phyloP scores from a whole-genome alignment of 2,888 invertebrate genomes.

The Panzeria rudis region DNA sequence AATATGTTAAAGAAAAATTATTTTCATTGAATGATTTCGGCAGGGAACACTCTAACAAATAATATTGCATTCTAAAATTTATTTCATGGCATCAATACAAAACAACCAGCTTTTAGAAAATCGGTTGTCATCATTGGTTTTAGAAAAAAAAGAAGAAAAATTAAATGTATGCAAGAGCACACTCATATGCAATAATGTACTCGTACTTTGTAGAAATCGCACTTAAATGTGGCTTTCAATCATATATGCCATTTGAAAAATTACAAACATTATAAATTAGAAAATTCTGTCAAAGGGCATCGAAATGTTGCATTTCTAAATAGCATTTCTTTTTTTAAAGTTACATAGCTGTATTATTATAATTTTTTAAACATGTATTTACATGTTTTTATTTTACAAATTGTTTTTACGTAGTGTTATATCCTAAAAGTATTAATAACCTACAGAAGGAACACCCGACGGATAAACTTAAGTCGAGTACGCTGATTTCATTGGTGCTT shows the following conservation, averaged over 20 bases:
- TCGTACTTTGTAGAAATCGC: background rate
- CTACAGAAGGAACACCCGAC: no score
- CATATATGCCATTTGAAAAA: background rate
- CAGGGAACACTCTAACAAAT: background rate
- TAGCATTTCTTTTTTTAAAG: background rate
- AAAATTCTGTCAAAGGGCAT: background rate
- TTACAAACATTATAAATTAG: background rate
- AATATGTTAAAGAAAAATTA: no score
- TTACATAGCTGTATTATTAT: background rate
- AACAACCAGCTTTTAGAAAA: background rate
- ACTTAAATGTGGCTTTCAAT: background rate
- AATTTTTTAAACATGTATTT: no score
- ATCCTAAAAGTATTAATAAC: no score
- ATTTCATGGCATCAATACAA: background rate
- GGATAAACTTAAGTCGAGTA: no score
- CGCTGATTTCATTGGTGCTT: no score
- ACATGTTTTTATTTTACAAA: no score
- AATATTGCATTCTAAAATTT: background rate
- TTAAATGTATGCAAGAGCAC: background rate
- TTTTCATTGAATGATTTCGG: no score
- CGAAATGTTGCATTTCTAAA: background rate
- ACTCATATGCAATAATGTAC: background rate
- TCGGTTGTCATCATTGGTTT: background rate
- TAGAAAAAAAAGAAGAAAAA: background rate
- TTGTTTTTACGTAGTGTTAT: no score